phyloP scores from a whole-genome alignment of 2,888 invertebrate genomes.

The Quadroppia sp. region DNA sequence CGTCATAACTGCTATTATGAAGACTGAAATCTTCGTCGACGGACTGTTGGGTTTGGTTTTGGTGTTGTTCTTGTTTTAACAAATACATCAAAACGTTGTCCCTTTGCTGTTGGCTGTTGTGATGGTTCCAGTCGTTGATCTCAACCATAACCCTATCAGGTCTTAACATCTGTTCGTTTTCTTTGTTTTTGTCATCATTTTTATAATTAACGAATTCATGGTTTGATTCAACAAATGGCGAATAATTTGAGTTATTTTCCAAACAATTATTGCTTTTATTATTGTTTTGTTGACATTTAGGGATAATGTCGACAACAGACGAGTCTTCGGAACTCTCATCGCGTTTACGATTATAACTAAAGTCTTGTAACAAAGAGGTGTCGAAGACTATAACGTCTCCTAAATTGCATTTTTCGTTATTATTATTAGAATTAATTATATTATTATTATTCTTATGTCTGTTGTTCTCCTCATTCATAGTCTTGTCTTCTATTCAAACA shows the following conservation, averaged over 20 bases:
- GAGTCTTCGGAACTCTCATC: conserved; percentile 19
- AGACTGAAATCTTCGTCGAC: not conserved
- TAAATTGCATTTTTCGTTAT: conserved; percentile 20
- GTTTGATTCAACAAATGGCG: not conserved
- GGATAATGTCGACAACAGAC: conserved; percentile 1
- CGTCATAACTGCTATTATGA: conserved; percentile 40
- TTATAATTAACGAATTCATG: not conserved
- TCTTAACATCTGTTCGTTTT: not conserved
- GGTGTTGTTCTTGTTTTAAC: conserved; percentile 28
- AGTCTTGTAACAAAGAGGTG: conserved; percentile 38
- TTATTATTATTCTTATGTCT: not conserved
- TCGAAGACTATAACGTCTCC: conserved; percentile 40
- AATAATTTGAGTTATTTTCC: not conserved
- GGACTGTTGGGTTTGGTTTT: conserved; percentile 8
- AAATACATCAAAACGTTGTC: conserved; percentile 25
- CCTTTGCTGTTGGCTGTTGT: conserved; percentile 1
- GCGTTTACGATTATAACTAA: conserved; percentile 28
- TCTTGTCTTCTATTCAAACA: not conserved
- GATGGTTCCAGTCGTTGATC: conserved; percentile 39
- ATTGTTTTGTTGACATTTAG: not conserved
- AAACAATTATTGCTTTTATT: not conserved
- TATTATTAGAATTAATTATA: conserved; percentile 3
- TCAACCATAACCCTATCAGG: conserved; percentile 32
- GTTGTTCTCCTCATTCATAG: not conserved
- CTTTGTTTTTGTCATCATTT: conserved; percentile 10